Evolutionary conservation across 2,888 invertebrate genomes (phyloP).

Genomic region (Hyles lineata): DNA sequence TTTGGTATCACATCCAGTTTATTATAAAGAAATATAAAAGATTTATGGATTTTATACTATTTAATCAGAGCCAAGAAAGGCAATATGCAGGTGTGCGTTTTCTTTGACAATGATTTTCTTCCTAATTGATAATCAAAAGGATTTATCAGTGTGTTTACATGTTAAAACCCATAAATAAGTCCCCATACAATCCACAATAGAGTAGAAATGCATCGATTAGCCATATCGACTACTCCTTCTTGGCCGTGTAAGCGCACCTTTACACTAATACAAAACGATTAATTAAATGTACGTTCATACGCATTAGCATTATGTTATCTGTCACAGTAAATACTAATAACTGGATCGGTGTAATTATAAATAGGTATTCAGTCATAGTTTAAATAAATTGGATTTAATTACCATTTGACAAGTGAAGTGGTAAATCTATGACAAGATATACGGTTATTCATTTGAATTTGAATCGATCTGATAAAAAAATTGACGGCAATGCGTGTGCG

Average conservation of each 20-base stretch:
- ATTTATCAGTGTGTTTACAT: too few relatives aligned
- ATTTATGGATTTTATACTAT: not conserved
- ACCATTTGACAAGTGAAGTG: not conserved
- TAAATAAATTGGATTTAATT: not conserved
- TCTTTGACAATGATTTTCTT: too few relatives aligned
- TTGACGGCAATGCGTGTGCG: too few relatives aligned
- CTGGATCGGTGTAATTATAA: conserved; percentile 16
- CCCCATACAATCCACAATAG: too few relatives aligned
- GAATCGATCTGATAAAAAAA: too few relatives aligned
- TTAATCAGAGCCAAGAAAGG: too few relatives aligned
- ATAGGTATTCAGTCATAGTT: conserved; percentile 23
- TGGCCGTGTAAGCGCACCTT: not conserved
- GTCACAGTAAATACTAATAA: conserved; percentile 12
- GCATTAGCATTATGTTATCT: conserved; percentile 17
- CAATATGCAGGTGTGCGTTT: not conserved
- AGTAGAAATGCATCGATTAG: too few relatives aligned
- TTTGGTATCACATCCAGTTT: not conserved
- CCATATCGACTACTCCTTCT: not conserved
- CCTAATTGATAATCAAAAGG: too few relatives aligned
- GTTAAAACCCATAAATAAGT: too few relatives aligned
- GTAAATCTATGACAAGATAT: not conserved
- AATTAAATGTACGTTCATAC: not conserved
- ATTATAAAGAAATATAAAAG: not conserved
- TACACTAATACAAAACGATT: not conserved
- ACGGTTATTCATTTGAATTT: not conserved